phyloP scores from a whole-genome alignment of 2,888 invertebrate genomes.

The Cremastinae sp. region DNA sequence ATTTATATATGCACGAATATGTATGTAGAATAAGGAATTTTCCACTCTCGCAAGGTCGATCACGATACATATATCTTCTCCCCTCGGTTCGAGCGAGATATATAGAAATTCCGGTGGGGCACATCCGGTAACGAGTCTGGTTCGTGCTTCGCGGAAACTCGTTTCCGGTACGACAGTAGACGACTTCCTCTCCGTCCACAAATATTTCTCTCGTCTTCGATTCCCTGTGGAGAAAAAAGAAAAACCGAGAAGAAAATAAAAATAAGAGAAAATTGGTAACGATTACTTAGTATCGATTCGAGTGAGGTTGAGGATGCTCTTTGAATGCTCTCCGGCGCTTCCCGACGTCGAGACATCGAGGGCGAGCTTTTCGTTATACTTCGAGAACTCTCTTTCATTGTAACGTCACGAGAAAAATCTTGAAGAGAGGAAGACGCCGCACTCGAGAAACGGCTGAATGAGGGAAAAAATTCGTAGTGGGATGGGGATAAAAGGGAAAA shows the following conservation, averaged over 20 bases:
- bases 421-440: too few relatives aligned
- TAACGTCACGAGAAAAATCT: too few relatives aligned
- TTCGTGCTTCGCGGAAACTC: slow-evolving; percentile 58
- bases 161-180: slow-evolving; percentile 53
- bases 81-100: background rate
- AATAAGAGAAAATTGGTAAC: slow-evolving; percentile 6
- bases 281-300: slow-evolving; percentile 7
- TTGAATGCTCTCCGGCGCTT: too few relatives aligned
- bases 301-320: background rate
- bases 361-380: too few relatives aligned
- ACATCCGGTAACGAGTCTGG: slow-evolving; percentile 48
- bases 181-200: slow-evolving; percentile 36
- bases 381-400: too few relatives aligned
- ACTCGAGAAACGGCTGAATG: too few relatives aligned
- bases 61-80: background rate
- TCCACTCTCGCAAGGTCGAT: background rate
- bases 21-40: background rate
- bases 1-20: slow-evolving; percentile 1
- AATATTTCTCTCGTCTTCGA: slow-evolving; percentile 26
- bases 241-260: slow-evolving; percentile 13
- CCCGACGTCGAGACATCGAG: too few relatives aligned
- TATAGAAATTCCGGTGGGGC: slow-evolving; percentile 33
- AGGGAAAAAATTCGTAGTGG: too few relatives aligned
- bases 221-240: slow-evolving; percentile 16
- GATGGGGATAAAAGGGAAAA: too few relatives aligned